phyloP scores from a whole-genome alignment of 2,797 vertebrate genomes.

The Mormyrops attenuatus region DNA sequence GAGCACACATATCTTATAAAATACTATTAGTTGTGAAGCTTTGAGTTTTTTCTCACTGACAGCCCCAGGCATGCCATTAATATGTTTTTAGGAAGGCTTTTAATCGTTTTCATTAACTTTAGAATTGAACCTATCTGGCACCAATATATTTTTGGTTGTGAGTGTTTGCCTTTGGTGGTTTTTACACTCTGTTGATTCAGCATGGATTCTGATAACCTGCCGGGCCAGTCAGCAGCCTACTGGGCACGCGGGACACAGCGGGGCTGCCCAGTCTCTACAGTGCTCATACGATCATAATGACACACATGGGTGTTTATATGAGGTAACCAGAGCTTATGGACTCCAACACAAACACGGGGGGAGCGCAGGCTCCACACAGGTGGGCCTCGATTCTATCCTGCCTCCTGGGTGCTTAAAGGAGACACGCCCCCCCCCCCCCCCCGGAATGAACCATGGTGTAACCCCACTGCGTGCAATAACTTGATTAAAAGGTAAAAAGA shows the following conservation, averaged over 20 bases:
- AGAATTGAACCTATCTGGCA: background rate
- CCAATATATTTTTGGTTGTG: background rate
- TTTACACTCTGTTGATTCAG: background rate
- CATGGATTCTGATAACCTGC: background rate
- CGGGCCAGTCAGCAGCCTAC: background rate
- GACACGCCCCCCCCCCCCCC: background rate
- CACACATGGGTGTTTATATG: background rate
- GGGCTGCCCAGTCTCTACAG: background rate
- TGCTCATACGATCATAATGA: background rate
- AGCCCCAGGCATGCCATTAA: background rate
- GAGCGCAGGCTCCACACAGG: background rate
- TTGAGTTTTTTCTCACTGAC: background rate
- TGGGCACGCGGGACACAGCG: background rate
- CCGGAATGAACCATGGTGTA: background rate
- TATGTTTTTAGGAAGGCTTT: background rate
- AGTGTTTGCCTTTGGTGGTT: background rate
- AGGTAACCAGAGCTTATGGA: background rate
- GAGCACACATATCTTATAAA: background rate
- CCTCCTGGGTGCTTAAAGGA: background rate
- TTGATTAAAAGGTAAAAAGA: conserved; percentile 2
- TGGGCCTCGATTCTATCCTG: background rate
- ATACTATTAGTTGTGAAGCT: background rate
- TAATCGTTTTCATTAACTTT: background rate
- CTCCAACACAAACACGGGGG: background rate
- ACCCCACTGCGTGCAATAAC: background rate